Base-by-base conservation (phyloP, 1,140 invertebrate species). In the Galendromus occidentalis region DNA sequence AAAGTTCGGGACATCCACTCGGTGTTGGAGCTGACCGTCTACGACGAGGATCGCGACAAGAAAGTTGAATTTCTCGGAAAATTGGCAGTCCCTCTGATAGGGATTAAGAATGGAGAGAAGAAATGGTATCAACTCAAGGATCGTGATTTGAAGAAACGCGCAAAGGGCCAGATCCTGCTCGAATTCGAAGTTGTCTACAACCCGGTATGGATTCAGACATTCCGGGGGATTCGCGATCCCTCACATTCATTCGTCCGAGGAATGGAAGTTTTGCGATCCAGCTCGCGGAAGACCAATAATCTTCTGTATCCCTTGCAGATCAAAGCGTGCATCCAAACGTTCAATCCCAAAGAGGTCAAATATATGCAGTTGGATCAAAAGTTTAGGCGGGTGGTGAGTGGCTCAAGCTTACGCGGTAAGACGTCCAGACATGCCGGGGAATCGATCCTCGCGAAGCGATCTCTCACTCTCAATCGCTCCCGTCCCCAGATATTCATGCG, bases 61-160 rank as follows among this genome's bases (percentile, higher is more conserved):
- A 95, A 95, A 76, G 88, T 92, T 0, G 94, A 99, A 76, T 98
- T 98, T 76, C 78, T 98, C 0, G 95, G 95, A 5, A 93, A 91
- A 77, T 78, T 98, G 12, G 84, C 85, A 2, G 85, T 98, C 70
- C 94, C 95, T 0, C 76, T 98, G 9, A 75, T 82, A 33, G 75
- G 73, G 73, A 89, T 98, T 70, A 79, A 84, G 68, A 94, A 91
- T 73, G 87, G 89, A 4, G 90, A 95, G 71, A 91, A 91, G 73
- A 80, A 87, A 69, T 97, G 94, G 93, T 98, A 93, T 74, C 85
- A 86, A 0, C 78, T 99, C 22, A 98, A 98, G 77, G 94, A 99
- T 75, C 91, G 91, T 75, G 98, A 97, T 72, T 79, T 98, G 67
- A 79, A 85, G 18, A 80, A 82, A 1, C 76, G 88, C 42, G 88